These are phyloP conservation scores for Petaurus breviceps DNA, from an alignment of 2,113 vertebrate species.

Conservation along the genomic window DNA sequence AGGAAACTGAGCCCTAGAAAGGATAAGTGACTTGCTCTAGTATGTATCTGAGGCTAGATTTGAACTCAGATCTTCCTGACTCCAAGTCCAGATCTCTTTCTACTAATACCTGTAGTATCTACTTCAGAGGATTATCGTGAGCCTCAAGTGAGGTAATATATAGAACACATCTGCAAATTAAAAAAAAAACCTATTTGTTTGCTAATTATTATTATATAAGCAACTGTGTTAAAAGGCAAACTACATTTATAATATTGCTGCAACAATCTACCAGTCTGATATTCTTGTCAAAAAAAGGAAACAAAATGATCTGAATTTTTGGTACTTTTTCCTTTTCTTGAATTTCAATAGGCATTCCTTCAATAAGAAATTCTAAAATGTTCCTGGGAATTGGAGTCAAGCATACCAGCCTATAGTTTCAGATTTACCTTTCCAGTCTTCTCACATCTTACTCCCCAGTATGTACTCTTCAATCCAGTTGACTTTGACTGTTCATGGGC, in stretches of 20 bases:
- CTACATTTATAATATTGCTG: background rate
- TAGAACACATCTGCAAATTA: background rate
- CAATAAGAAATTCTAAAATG: background rate
- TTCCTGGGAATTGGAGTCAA: background rate
- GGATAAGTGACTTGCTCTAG: background rate
- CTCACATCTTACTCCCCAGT: background rate
- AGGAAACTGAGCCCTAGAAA: background rate
- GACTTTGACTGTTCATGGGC: background rate
- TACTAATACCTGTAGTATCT: background rate
- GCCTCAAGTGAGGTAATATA: background rate
- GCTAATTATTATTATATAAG: background rate
- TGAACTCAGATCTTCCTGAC: background rate
- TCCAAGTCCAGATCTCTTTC: background rate
- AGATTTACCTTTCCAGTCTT: background rate
- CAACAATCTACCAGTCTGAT: background rate
- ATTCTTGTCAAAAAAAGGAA: background rate
- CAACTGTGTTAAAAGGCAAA: background rate
- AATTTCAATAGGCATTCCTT: background rate
- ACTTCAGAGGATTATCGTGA: background rate
- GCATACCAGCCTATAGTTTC: background rate
- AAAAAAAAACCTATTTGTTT: background rate
- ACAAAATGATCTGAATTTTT: background rate
- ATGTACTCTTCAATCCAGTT: too few relatives aligned
- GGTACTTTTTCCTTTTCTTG: background rate
- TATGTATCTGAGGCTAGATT: background rate